Percentiles rank a stretch among this genome's conserved stretches.
phyloP scores from a whole-genome alignment of 2,797 vertebrate genomes.

The Mormyrus proboscirostris region DNA sequence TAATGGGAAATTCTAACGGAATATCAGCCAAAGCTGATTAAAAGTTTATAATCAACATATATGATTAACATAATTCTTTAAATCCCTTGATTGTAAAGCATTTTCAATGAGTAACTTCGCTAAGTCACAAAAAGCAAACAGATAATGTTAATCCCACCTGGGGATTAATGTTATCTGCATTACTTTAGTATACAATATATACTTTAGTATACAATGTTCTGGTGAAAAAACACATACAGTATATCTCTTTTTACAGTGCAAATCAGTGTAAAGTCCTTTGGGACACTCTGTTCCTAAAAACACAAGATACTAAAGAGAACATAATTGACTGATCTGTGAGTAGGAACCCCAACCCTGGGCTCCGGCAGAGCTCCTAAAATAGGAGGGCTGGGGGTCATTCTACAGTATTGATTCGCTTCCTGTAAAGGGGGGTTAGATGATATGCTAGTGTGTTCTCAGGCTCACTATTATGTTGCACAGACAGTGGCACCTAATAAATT shows the following conservation, averaged over 20 bases:
- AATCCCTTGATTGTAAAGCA: background rate
- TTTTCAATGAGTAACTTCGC: background rate
- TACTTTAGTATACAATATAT: background rate
- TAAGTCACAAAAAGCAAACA: background rate
- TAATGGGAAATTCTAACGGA: background rate
- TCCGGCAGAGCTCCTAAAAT: background rate
- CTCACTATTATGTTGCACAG: background rate
- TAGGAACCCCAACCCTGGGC: background rate
- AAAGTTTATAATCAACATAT: background rate
- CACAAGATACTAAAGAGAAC: background rate
- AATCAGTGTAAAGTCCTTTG: background rate
- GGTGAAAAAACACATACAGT: background rate
- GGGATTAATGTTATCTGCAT: background rate
- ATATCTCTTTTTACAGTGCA: background rate
- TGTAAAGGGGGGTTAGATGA: background rate
- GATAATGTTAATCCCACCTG: background rate
- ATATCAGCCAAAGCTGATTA: background rate
- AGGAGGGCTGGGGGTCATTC: background rate
- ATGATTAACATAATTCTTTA: background rate
- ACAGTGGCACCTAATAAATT: background rate
- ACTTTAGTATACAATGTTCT: background rate
- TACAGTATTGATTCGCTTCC: background rate
- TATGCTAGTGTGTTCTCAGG: background rate
- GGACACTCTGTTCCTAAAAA: background rate
- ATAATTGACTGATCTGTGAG: background rate